Evolutionary conservation across 2,113 vertebrate species (phyloP).

Genomic region (Ia io): DNA sequence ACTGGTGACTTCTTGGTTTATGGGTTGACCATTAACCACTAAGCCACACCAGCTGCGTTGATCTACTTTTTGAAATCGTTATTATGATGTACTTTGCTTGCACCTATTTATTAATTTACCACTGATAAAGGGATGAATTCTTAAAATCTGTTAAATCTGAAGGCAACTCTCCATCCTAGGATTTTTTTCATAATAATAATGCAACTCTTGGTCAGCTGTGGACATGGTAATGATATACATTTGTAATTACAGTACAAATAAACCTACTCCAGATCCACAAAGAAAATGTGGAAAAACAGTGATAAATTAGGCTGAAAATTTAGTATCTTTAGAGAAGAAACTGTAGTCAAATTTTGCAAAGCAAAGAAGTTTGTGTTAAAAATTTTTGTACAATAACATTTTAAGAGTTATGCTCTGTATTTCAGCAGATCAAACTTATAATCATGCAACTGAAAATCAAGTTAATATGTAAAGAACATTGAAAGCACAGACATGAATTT

Average conservation of each 20-base stretch:
- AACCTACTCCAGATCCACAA: background rate
- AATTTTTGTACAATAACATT: background rate
- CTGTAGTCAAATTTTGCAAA: conserved; percentile 10
- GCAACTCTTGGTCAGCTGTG: conserved; percentile 13
- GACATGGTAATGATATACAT: background rate
- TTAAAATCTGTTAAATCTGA: conserved; percentile 47
- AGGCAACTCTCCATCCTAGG: conserved; percentile 2
- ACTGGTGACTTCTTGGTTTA: background rate
- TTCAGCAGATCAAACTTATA: conserved; percentile 40
- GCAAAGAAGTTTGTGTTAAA: conserved; percentile 19
- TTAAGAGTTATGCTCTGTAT: conserved; percentile 17
- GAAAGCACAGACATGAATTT: conserved; percentile 16
- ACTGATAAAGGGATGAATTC: conserved; percentile 11
- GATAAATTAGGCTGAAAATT: background rate
- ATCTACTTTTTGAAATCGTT: background rate
- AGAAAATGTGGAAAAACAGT: background rate
- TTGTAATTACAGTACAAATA: conserved; percentile 31
- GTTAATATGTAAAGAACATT: conserved; percentile 39
- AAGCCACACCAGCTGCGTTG: background rate
- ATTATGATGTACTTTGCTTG: conserved; percentile 4
- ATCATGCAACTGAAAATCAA: conserved; percentile 29
- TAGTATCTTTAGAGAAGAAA: background rate
- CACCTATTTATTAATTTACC: background rate
- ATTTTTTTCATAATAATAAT: conserved; percentile 14
- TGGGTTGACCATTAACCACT: too few species aligned